A percentile compares a stretch with the other conserved stretches of the same genome.
Evolutionary conservation across 2,888 invertebrate species (phyloP).

Genomic region (Omphaloscelis lunosa): DNA sequence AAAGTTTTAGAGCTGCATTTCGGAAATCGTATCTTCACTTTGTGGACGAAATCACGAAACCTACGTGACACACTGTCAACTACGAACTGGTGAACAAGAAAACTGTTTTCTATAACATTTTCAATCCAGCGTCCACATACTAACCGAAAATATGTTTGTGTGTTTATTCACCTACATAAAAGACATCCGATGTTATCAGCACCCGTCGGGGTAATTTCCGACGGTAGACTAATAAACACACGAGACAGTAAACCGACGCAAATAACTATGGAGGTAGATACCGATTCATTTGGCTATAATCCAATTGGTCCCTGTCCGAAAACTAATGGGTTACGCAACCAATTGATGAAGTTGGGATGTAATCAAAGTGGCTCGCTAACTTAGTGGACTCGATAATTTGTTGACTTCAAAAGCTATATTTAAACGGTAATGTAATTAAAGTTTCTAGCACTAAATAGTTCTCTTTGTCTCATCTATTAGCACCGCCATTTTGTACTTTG

Average conservation of each 20-base stretch:
- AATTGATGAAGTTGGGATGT: slow-evolving; percentile 26
- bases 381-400: slow-evolving; percentile 19
- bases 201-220: slow-evolving; percentile 36
- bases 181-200: slow-evolving; percentile 31
- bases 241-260: slow-evolving; percentile 48
- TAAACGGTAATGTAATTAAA: slow-evolving; percentile 23
- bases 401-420: slow-evolving; percentile 24
- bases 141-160: slow-evolving; percentile 20
- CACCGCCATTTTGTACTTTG: slow-evolving; percentile 23
- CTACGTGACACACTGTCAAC: background rate
- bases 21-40: slow-evolving; percentile 22
- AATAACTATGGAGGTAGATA: slow-evolving; percentile 39
- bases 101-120: slow-evolving; percentile 4
- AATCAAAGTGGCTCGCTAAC: slow-evolving; percentile 18
- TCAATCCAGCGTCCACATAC: background rate
- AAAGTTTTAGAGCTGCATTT: slow-evolving; percentile 20
- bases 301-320: slow-evolving; percentile 53
- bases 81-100: background rate
- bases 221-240: slow-evolving; percentile 42
- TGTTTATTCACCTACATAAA: slow-evolving; percentile 24
- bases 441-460: slow-evolving; percentile 23
- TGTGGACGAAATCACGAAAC: slow-evolving; percentile 1
- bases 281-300: slow-evolving; percentile 31
- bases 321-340: slow-evolving; percentile 35
- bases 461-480: slow-evolving; percentile 21